Conservation (phyloP, 2,113 vertebrate species). For the Stomatorhinus ivindoensis region DNA sequence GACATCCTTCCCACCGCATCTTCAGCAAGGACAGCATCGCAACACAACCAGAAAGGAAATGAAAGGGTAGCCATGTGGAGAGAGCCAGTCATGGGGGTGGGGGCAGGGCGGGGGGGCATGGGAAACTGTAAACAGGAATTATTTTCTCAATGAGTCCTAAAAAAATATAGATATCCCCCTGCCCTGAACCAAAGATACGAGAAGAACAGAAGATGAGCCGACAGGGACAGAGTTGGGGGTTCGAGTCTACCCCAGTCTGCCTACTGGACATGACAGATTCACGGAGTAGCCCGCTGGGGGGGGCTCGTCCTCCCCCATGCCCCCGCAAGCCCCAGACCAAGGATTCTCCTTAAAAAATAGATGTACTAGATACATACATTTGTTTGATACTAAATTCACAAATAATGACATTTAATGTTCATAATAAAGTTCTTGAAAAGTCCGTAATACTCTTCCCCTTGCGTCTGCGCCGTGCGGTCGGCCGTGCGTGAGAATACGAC, state of each 20-base stretch:
- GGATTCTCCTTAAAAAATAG: conserved; percentile 49
- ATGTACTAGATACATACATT: conserved; percentile 68
- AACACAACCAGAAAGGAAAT: not conserved
- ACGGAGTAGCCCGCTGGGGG: not conserved
- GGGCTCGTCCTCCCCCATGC: too few relatives aligned
- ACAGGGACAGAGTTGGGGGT: not conserved
- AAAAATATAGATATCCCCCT: conserved; percentile 51
- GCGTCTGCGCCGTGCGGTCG: conserved; percentile 47
- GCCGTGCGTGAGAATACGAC: conserved; percentile 30
- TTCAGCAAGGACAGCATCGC: not conserved
- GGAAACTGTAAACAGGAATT: conserved; percentile 42
- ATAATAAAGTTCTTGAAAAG: conserved; percentile 56
- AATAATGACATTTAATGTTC: conserved; percentile 53
- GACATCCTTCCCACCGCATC: not conserved
- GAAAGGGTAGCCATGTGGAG: not conserved
- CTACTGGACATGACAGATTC: not conserved
- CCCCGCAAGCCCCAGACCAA: not conserved
- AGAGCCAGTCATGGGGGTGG: not conserved
- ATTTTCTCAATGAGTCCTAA: conserved; percentile 48
- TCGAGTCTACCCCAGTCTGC: not conserved
- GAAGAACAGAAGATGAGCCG: not conserved
- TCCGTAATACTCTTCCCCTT: conserved; percentile 46
- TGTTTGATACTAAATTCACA: conserved; percentile 74
- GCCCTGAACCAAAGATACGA: conserved; percentile 22
- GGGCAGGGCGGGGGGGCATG: not conserved